Conservation (phyloP, 53 echinoderm and acorn worm genomes). For the Henricia sp. region DNA sequence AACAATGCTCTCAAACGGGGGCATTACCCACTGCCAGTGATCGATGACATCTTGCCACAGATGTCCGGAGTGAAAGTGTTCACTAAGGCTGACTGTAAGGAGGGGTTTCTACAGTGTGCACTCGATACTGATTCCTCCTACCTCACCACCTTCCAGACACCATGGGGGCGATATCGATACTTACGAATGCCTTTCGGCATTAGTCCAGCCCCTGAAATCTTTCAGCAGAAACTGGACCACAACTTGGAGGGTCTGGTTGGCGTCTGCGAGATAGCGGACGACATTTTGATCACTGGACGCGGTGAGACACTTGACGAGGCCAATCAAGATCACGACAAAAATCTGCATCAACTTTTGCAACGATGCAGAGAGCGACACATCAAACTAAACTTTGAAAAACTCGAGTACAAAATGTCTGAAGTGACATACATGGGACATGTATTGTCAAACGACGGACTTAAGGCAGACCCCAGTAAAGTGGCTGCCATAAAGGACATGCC, state of each 20-base stretch:
- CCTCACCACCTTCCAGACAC: slow-evolving; percentile 50
- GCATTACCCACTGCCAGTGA: too few relatives aligned
- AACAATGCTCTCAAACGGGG: too few relatives aligned
- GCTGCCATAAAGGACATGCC: slow-evolving; percentile 64
- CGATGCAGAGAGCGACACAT: slow-evolving; percentile 17
- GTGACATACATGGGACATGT: slow-evolving; percentile 47
- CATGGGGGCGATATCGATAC: slow-evolving; percentile 60
- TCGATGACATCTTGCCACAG: too few relatives aligned
- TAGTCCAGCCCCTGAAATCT: slow-evolving; percentile 64
- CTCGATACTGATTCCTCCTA: slow-evolving; percentile 52
- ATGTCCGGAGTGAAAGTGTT: too few relatives aligned
- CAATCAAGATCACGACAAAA: slow-evolving; percentile 30
- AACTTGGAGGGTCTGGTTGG: slow-evolving; percentile 34
- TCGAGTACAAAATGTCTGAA: slow-evolving; percentile 1
- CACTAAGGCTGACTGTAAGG: too few relatives aligned
- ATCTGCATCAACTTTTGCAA: slow-evolving; percentile 27
- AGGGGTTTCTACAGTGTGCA: too few relatives aligned
- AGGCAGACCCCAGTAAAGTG: slow-evolving; percentile 62
- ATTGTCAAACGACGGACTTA: slow-evolving; percentile 44
- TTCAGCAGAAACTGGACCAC: slow-evolving; percentile 41
- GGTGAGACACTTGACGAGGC: background rate
- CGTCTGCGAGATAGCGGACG: slow-evolving; percentile 23
- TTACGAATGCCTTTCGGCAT: slow-evolving; percentile 51
- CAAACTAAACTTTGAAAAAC: slow-evolving; percentile 48
- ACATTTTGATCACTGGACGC: slow-evolving; percentile 60